Percentiles rank a stretch among this genome's conserved stretches.
These are phyloP conservation scores for Mesocentrotus franciscanus DNA, from an alignment of 53 echinoderm and acorn worm genomes.

Conservation along the genomic window DNA sequence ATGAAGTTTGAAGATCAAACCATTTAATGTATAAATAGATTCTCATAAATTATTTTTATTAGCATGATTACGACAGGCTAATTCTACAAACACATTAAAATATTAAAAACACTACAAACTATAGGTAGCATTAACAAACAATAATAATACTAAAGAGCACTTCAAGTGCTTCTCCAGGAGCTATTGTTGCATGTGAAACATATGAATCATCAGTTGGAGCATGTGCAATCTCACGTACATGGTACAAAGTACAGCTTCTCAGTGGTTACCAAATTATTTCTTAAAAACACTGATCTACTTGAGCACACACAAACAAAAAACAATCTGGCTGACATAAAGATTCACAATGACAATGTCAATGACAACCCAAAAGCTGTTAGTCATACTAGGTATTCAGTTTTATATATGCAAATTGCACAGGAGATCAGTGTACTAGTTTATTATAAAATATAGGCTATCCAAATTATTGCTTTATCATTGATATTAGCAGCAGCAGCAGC, in stretches of 20 bases:
- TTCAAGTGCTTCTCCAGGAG: neutral
- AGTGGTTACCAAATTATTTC: slow-evolving; percentile 2
- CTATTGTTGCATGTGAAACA: neutral
- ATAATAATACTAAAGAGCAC: neutral
- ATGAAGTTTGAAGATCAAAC: neutral
- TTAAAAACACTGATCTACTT: neutral
- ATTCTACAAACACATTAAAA: neutral
- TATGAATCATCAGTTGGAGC: neutral
- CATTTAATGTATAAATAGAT: neutral
- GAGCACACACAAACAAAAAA: neutral
- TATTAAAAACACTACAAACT: neutral
- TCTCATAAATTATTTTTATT: neutral
- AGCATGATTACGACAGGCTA: neutral
- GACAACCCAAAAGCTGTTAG: neutral
- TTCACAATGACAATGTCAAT: neutral
- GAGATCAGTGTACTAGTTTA: too few relatives aligned
- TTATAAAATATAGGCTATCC: too few relatives aligned
- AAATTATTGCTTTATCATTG: too few relatives aligned
- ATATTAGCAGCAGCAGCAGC: neutral
- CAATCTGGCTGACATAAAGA: neutral
- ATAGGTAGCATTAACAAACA: neutral
- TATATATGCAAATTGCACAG: neutral
- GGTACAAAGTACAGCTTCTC: slow-evolving; percentile 27
- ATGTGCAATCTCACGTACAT: neutral
- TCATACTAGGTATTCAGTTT: neutral